phyloP scores from a whole-genome alignment of 2,888 invertebrate species.

The Hypercompe scribonia region DNA sequence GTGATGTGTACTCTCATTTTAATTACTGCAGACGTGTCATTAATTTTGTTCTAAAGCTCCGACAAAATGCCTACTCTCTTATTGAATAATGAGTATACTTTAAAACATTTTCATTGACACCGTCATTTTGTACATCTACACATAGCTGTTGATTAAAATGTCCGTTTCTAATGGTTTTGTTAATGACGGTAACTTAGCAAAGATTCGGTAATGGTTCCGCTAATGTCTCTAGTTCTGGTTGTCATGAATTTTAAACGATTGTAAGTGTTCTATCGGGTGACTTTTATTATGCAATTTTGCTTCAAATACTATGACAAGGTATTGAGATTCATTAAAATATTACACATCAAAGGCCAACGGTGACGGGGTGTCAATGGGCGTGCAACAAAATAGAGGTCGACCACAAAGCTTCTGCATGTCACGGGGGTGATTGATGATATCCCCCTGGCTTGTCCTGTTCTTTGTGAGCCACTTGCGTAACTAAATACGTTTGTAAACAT shows the following conservation, averaged over 20 bases:
- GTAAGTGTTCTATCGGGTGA: conserved; percentile 28
- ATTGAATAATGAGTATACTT: conserved; percentile 63
- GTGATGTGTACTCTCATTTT: conserved; percentile 17
- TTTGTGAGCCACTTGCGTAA: conserved; percentile 68
- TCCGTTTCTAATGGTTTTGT: conserved; percentile 52
- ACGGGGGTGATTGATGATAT: conserved; percentile 77
- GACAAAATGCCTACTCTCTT: conserved; percentile 45
- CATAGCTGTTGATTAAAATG: conserved; percentile 45
- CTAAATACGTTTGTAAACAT: conserved; percentile 66
- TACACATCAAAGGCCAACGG: conserved; percentile 57
- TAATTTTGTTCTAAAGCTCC: conserved; percentile 12
- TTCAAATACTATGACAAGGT: conserved; percentile 30
- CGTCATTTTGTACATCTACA: conserved; percentile 53
- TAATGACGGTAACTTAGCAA: conserved; percentile 56
- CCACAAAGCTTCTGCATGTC: conserved; percentile 77
- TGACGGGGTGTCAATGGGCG: conserved; percentile 65
- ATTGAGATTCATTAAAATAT: conserved; percentile 50
- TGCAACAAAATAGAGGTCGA: conserved; percentile 64
- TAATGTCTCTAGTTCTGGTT: conserved; percentile 34
- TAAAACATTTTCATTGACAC: conserved; percentile 63
- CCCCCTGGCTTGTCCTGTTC: conserved; percentile 51
- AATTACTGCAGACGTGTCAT: conserved; percentile 6
- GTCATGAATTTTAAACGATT: conserved; percentile 39
- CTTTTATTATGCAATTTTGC: conserved; percentile 43
- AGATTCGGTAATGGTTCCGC: conserved; percentile 49